Conservation (phyloP, 2,888 invertebrate genomes). For the Ophraella communa region DNA sequence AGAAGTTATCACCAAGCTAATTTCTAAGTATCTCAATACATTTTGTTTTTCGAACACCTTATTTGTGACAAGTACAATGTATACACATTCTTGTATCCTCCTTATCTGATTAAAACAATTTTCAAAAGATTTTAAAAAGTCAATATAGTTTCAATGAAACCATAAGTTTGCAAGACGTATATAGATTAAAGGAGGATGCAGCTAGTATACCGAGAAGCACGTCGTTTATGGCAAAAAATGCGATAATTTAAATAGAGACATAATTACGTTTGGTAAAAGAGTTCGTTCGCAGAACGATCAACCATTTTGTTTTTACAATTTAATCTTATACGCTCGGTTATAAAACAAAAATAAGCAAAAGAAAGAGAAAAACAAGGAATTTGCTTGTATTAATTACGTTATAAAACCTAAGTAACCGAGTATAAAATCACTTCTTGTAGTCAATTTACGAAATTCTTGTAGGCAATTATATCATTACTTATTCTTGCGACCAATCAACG, state of each 20-base stretch:
- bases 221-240: background rate
- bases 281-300: background rate
- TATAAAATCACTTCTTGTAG: conserved; percentile 1
- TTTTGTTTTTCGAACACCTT: too few species aligned
- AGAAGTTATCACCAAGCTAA: too few species aligned
- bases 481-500: background rate
- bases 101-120: background rate
- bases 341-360: background rate
- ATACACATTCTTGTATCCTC: background rate
- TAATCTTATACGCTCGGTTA: background rate
- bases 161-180: background rate
- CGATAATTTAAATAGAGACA: conserved; percentile 1
- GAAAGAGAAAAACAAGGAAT: too few species aligned
- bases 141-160: background rate
- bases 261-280: background rate
- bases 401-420: background rate
- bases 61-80: background rate
- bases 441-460: background rate
- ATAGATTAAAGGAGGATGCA: background rate
- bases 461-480: conserved; percentile 2
- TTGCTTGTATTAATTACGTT: background rate
- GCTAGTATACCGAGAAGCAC: background rate
- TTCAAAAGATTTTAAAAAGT: background rate
- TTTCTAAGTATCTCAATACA: too few species aligned
- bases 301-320: background rate